These are phyloP conservation scores for Nymphicus hollandicus DNA, from an alignment of 2,113 vertebrate species.

Conservation along the genomic window DNA sequence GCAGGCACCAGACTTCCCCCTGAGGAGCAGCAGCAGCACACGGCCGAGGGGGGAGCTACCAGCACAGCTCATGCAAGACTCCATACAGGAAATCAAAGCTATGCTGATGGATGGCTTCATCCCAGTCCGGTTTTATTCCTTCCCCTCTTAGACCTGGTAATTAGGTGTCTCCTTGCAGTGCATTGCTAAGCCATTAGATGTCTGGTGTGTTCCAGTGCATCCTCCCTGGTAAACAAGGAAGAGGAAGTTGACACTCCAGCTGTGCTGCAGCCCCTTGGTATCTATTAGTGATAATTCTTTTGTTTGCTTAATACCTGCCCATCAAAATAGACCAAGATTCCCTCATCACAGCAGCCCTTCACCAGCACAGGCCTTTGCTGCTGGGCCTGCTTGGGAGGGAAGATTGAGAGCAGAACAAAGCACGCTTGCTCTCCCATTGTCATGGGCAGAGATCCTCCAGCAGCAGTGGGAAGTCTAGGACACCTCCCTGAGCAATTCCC, in stretches of 20 bases:
- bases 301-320: not conserved
- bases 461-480: rapidly evolving
- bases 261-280: not conserved
- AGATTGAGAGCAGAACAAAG: not conserved
- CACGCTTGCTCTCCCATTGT: not conserved
- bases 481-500: not conserved
- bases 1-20: not conserved
- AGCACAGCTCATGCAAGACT: not conserved
- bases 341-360: not conserved
- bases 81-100: not conserved
- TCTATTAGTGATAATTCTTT: not conserved
- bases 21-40: not conserved
- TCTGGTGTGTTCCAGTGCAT: not conserved
- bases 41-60: not conserved
- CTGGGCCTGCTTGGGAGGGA: not conserved
- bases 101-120: not conserved
- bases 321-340: not conserved
- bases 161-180: not conserved
- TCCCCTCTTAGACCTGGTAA: not conserved
- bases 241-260: not conserved
- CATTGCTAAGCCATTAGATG: not conserved
- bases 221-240: not conserved
- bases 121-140: not conserved
- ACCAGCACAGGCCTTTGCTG: not conserved
- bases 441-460: not conserved